These are phyloP conservation scores for Pteronura brasiliensis DNA, from an alignment of 2,113 vertebrate species.

Conservation along the genomic window DNA sequence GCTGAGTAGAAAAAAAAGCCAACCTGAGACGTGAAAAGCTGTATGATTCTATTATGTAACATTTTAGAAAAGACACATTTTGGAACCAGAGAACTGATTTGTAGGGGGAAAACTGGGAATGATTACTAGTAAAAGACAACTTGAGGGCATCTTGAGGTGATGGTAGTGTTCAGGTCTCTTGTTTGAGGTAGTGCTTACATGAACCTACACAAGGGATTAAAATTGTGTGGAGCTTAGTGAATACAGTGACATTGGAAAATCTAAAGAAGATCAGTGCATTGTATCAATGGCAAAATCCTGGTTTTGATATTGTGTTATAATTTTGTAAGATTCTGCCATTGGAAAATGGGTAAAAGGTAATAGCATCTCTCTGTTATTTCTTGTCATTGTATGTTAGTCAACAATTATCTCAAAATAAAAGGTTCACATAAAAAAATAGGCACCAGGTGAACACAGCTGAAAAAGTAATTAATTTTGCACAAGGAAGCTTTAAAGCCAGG, in stretches of 20 bases:
- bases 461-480: not conserved
- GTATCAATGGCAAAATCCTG: not conserved
- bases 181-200: not conserved
- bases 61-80: not conserved
- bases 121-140: not conserved
- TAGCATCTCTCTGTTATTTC: not conserved
- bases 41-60: not conserved
- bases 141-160: not conserved
- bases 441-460: not conserved
- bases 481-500: not conserved
- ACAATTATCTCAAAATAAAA: constrained; percentile 13
- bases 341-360: not conserved
- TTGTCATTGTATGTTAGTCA: not conserved
- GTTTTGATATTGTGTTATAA: not conserved
- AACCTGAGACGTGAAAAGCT: not conserved
- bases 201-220: not conserved
- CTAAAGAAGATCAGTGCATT: not conserved
- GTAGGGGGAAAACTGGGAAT: not conserved
- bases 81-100: not conserved
- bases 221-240: not conserved
- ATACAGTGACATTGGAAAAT: not conserved
- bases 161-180: not conserved
- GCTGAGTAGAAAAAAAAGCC: not conserved
- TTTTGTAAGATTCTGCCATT: not conserved
- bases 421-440: not conserved